Evolutionary conservation across 2,113 vertebrate species (phyloP), one percentile per base, ranked within the genome.

Genomic region (Sinocyclocheilus maitianheensis): DNA sequence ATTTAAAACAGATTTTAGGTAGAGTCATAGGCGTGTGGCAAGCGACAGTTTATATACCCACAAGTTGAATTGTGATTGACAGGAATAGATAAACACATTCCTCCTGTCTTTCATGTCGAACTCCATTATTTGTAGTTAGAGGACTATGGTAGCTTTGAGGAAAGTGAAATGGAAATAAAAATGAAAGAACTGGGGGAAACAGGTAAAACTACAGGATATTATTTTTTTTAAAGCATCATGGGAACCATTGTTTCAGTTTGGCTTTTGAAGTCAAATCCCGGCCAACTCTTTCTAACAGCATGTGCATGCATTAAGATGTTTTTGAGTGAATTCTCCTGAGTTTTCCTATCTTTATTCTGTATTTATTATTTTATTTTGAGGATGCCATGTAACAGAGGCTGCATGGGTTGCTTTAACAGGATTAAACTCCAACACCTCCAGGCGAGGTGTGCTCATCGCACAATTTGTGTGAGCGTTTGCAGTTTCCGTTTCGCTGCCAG

Each of bases 351-450:
- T 46, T 43, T 75, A 48, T 75, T 48, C 37, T 14, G 24, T 76
- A 24, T 48, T 26, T 63, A 24, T 46, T 46, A 48, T 65, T 48
- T 26, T 63, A 24, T 63, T 46, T 24, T 65, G 16, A 40, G 48
- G 16, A 60, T 14, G 24, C 43, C 18, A 22, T 48, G 83, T 77
- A 63, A 84, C 22, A 22, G 4, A 75, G 30, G 40, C 16, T 20
- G 71, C 71, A 13, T 22, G 24, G 8, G 34, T 30, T 43, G 37
- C 40, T 84, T 60, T 84, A 72, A 84, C 16, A 77, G 55, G 83
- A 84, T 77, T 84, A 77, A 63, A 63, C 37, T 37, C n/a, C 16
- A 63, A 24, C n/a, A 65, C 72, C 83, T 84, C n/a, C 37, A 22
- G 58, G 72, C 72, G 40, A 84, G 40, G 83, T 77, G 26, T 76